Conservation (phyloP, 2,797 vertebrate genomes). For the Ispidina picta region DNA sequence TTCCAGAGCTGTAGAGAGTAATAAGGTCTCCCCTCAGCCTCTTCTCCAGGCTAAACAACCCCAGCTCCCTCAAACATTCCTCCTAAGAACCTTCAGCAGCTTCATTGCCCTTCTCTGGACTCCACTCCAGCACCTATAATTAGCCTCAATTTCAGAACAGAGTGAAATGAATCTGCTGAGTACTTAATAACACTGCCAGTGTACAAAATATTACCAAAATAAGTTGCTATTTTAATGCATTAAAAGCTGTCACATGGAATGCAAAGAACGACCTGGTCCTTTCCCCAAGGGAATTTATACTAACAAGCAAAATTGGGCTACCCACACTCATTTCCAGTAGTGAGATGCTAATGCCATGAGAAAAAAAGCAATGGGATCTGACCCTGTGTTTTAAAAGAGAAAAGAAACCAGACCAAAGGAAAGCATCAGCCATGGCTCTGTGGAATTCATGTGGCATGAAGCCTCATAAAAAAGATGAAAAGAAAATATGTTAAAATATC, state of each 20-base stretch:
- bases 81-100: too few relatives aligned
- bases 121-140: neutral
- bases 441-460: too few relatives aligned
- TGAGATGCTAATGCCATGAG: neutral
- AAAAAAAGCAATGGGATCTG: neutral
- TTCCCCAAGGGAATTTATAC: neutral
- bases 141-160: neutral
- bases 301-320: neutral
- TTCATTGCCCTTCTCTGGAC: too few relatives aligned
- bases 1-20: too few relatives aligned
- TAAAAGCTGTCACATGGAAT: neutral
- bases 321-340: neutral
- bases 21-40: too few relatives aligned
- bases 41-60: too few relatives aligned
- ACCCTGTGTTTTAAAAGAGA: neutral
- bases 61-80: too few relatives aligned
- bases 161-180: neutral
- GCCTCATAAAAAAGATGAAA: too few relatives aligned
- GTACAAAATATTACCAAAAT: neutral
- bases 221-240: neutral
- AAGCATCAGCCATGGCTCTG: neutral
- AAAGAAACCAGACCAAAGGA: neutral
- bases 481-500: neutral
- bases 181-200: neutral
- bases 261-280: neutral